Evolutionary conservation across 2,888 invertebrate genomes (phyloP).

Genomic region (Chelonus formosanus): DNA sequence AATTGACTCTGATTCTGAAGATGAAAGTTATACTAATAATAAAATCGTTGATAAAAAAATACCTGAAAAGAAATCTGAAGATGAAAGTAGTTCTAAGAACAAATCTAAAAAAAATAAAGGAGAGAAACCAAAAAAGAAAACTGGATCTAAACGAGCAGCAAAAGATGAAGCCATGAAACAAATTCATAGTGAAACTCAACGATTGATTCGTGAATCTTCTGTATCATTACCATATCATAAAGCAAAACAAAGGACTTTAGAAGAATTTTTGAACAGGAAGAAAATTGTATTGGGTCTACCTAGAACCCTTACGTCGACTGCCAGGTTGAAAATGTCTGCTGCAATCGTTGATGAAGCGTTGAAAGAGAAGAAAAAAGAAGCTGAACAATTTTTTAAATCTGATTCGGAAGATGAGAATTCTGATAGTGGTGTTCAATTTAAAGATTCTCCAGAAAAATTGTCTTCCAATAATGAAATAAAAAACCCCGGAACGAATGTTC

Average conservation of each 20-base stretch:
- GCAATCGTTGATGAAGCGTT: constrained; percentile 72
- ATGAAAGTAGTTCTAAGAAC: constrained; percentile 9
- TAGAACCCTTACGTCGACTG: constrained; percentile 62
- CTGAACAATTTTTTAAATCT: constrained; percentile 78
- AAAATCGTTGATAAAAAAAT: neutral
- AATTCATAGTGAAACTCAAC: constrained; percentile 85
- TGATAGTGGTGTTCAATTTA: constrained; percentile 2
- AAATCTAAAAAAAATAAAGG: constrained; percentile 32
- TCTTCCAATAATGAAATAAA: neutral
- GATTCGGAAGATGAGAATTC: constrained; percentile 66
- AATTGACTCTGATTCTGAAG: constrained; percentile 50
- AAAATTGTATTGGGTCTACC: constrained; percentile 53
- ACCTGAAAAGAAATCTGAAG: constrained; percentile 13
- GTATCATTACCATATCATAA: constrained; percentile 86
- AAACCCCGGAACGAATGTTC: neutral
- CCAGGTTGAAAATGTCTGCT: constrained; percentile 73
- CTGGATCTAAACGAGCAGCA: constrained; percentile 49
- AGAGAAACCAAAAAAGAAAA: constrained; percentile 35
- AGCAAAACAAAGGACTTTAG: constrained; percentile 80
- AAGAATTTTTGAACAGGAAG: constrained; percentile 77
- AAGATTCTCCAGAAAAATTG: too few species aligned
- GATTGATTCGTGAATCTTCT: constrained; percentile 79
- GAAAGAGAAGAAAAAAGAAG: constrained; percentile 78
- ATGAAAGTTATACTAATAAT: constrained; percentile 26
- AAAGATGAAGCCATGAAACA: constrained; percentile 74